Evolutionary conservation across 2,113 vertebrate species (phyloP).

Genomic region (Phylloscopus trochilus): DNA sequence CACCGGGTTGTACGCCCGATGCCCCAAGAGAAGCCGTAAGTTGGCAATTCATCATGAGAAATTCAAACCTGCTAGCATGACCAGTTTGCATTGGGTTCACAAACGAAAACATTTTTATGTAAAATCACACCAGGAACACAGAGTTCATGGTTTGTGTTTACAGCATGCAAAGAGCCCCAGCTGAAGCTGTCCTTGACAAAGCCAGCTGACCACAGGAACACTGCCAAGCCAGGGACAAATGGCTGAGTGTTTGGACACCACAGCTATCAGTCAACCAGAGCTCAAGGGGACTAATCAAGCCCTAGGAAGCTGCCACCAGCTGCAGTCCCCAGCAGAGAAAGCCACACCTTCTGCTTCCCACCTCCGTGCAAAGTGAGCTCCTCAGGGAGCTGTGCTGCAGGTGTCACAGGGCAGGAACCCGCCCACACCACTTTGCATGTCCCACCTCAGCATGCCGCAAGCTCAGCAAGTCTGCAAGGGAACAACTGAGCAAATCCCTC

Average conservation of each 20-base stretch:
- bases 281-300: background rate
- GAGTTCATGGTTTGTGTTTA: background rate
- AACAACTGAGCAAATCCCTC: background rate
- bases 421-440: accelerated
- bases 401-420: background rate
- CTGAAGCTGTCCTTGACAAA: background rate
- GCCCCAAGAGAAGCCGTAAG: background rate
- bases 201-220: background rate
- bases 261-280: background rate
- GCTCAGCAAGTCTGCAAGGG: background rate
- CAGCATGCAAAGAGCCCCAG: background rate
- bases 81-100: background rate
- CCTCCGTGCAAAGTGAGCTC: background rate
- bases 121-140: background rate
- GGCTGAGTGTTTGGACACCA: background rate
- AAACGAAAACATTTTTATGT: background rate
- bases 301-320: background rate
- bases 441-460: accelerated
- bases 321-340: background rate
- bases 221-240: background rate
- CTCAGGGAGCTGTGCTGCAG: background rate
- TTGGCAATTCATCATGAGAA: background rate
- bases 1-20: background rate
- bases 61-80: background rate
- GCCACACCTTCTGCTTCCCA: background rate